Evolutionary conservation across 2,113 vertebrate genomes (phyloP).

Genomic region (Regulus satrapa): DNA sequence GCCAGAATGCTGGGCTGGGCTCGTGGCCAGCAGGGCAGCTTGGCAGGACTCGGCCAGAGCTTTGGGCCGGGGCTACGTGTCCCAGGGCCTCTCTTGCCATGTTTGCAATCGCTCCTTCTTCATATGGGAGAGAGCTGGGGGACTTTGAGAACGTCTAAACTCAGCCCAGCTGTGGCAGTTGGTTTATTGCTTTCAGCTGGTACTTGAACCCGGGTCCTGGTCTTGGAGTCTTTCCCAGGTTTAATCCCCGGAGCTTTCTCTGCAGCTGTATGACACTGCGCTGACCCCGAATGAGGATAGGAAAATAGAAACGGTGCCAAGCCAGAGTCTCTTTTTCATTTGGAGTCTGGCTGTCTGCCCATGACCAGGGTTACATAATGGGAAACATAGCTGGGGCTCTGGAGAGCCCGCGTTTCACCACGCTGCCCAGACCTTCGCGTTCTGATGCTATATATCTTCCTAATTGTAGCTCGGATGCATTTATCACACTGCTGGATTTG

Average conservation of each 20-base stretch:
- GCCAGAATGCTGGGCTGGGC: slow-evolving; percentile 10
- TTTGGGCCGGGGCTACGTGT: neutral
- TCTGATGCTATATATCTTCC: slow-evolving; percentile 96
- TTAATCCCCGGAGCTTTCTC: slow-evolving; percentile 99
- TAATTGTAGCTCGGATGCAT: slow-evolving; percentile 91
- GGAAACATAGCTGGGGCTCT: slow-evolving; percentile 99
- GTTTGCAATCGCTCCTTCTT: slow-evolving; percentile 61
- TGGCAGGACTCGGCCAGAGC: slow-evolving; percentile 19
- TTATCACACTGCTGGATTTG: slow-evolving; percentile 89
- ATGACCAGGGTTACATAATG: slow-evolving; percentile 99
- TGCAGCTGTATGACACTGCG: slow-evolving; percentile 99
- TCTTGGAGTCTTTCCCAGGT: slow-evolving; percentile 99
- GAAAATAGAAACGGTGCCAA: slow-evolving; percentile 99
- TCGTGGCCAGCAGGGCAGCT: neutral
- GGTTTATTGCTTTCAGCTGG: slow-evolving; percentile 99
- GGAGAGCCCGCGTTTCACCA: slow-evolving; percentile 90
- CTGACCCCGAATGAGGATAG: slow-evolving; percentile 99
- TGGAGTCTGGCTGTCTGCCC: slow-evolving; percentile 99
- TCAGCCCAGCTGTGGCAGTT: slow-evolving; percentile 98
- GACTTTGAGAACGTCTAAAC: slow-evolving; percentile 81
- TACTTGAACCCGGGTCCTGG: slow-evolving; percentile 99
- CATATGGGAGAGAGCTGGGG: slow-evolving; percentile 69
- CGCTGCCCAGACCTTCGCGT: slow-evolving; percentile 84
- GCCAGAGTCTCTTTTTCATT: slow-evolving; percentile 99
- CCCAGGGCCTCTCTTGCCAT: slow-evolving; percentile 61